These are phyloP conservation scores for Holothuria glaberrima DNA, from an alignment of 35 echinoderm and acorn worm species.

Conservation along the genomic window DNA sequence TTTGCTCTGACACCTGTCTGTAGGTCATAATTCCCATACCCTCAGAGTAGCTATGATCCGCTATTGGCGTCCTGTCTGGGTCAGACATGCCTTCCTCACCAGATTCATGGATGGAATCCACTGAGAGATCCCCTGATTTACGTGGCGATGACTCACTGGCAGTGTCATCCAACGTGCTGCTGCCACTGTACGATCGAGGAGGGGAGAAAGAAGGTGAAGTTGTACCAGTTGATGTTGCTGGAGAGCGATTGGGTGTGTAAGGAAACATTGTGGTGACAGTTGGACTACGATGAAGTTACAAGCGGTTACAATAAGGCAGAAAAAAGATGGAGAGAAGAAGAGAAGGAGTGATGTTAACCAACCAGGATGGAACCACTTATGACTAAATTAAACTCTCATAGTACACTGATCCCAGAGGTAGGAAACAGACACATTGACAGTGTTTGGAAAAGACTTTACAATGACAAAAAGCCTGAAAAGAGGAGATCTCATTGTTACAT, in stretches of 20 bases:
- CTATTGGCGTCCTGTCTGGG: constrained; percentile 33
- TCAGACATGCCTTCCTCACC: constrained; percentile 1
- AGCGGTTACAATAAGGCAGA: neutral
- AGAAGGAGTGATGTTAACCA: neutral
- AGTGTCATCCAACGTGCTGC: constrained; percentile 89
- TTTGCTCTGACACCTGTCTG: neutral
- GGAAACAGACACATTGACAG: too few relatives aligned
- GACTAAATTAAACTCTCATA: too few relatives aligned
- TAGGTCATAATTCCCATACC: neutral
- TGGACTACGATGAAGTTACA: constrained; percentile 61
- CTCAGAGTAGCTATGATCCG: neutral
- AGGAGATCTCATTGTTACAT: too few relatives aligned
- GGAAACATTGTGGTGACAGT: constrained; percentile 84
- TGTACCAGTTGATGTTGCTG: constrained; percentile 69
- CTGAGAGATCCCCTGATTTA: constrained; percentile 58
- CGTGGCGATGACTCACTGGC: constrained; percentile 78
- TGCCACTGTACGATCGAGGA: constrained; percentile 87
- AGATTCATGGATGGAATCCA: constrained; percentile 55
- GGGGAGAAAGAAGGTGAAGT: constrained; percentile 88
- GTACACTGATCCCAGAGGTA: too few relatives aligned
- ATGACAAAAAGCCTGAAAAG: too few relatives aligned
- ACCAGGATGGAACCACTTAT: neutral
- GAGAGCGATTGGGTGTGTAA: constrained; percentile 63
- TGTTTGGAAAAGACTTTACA: too few relatives aligned
- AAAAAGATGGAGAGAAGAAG: constrained; percentile 8